Conservation (phyloP, 2,888 invertebrate species). For the Pseudanteris insignis region DNA sequence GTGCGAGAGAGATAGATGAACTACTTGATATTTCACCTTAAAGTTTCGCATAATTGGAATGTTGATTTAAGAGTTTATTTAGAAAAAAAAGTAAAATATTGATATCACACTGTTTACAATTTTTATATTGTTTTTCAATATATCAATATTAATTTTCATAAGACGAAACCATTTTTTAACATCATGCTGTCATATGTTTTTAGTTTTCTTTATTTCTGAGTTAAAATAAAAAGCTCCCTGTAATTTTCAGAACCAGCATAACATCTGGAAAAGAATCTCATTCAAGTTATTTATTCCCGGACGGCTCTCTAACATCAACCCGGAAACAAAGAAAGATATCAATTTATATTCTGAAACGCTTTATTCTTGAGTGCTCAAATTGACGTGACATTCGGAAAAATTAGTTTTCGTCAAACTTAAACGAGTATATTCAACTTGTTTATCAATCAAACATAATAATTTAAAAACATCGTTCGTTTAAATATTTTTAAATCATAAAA, state of each 20-base stretch:
- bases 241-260: conserved; percentile 23
- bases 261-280: conserved; percentile 21
- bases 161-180: no score
- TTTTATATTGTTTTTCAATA: neutral
- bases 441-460: no score
- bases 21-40: no score
- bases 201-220: neutral
- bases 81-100: neutral
- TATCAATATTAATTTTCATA: neutral
- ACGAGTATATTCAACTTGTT: no score
- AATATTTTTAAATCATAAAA: neutral
- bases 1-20: no score
- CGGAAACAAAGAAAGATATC: conserved; percentile 16
- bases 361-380: no score
- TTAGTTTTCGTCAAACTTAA: no score
- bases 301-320: conserved; percentile 3
- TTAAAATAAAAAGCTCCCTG: neutral
- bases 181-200: no score
- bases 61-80: neutral
- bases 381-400: no score
- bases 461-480: no score
- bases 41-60: no score
- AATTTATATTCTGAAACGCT: no score
- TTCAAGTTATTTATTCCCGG: conserved; percentile 18
- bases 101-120: neutral